Evolutionary conservation across 2,888 invertebrate genomes (phyloP).

Genomic region (Parthenolecanium corni): DNA sequence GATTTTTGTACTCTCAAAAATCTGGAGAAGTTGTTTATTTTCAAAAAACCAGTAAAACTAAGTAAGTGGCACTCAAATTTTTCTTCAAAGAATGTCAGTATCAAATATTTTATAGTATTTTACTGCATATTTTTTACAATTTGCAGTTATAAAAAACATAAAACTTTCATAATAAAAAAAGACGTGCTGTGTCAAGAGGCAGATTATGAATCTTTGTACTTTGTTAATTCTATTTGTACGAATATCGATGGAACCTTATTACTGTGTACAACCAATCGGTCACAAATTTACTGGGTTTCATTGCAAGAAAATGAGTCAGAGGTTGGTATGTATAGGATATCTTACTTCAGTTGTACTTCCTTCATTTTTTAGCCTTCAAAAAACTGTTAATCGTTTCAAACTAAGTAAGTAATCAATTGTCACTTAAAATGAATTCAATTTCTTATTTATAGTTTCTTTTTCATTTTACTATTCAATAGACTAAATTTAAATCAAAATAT

Average conservation of each 20-base stretch:
- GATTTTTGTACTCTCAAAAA: slow-evolving; percentile 22
- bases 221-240: slow-evolving; percentile 1
- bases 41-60: slow-evolving; percentile 21
- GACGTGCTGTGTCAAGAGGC: slow-evolving; percentile 3
- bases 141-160: slow-evolving; percentile 19
- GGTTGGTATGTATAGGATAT: too few species aligned
- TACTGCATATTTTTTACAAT: neutral
- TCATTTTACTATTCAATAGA: too few species aligned
- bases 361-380: too few species aligned
- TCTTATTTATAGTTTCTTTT: too few species aligned
- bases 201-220: slow-evolving; percentile 1
- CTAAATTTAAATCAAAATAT: too few species aligned
- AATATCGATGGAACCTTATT: slow-evolving; percentile 35
- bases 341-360: neutral
- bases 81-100: too few species aligned
- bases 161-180: slow-evolving; percentile 8
- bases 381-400: too few species aligned
- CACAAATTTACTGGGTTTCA: slow-evolving; percentile 41
- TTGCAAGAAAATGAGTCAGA: slow-evolving; percentile 6
- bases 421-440: too few species aligned
- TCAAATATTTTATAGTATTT: too few species aligned
- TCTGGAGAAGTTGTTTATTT: slow-evolving; percentile 46
- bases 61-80: neutral
- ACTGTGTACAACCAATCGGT: slow-evolving; percentile 41
- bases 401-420: too few species aligned